A percentile compares a stretch with the other conserved stretches of the same genome.
Conservation (phyloP, 2,113 vertebrate species). For the Lagopus leucura region DNA sequence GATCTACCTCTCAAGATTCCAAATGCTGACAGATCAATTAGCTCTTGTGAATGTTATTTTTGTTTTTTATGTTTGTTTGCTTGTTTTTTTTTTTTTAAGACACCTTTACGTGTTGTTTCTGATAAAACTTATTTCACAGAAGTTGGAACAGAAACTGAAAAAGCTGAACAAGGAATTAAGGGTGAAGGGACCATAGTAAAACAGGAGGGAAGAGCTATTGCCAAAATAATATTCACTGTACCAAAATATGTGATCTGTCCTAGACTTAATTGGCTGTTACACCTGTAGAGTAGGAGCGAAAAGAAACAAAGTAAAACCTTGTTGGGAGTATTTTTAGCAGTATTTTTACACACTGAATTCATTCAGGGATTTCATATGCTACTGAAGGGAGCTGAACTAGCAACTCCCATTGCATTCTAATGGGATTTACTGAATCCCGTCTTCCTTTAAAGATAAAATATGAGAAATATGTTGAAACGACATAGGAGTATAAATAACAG, state of each 20-base stretch:
- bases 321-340: neutral
- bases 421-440: neutral
- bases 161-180: neutral
- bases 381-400: neutral
- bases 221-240: neutral
- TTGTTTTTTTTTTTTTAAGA: neutral
- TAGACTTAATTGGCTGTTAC: neutral
- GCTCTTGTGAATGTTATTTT: neutral
- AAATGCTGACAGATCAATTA: neutral
- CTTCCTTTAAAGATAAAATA: neutral
- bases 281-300: too few species aligned
- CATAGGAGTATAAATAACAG: neutral
- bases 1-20: neutral
- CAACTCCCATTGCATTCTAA: neutral
- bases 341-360: neutral
- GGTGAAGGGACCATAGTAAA: neutral
- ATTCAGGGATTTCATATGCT: neutral
- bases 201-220: neutral
- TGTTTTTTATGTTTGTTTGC: too few species aligned
- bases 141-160: neutral
- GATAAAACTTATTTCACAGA: neutral
- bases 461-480: neutral
- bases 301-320: neutral
- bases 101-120: neutral
- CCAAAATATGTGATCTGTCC: neutral